Base-by-base conservation (phyloP, 2,113 vertebrate species). In the Notiomystis cincta region DNA sequence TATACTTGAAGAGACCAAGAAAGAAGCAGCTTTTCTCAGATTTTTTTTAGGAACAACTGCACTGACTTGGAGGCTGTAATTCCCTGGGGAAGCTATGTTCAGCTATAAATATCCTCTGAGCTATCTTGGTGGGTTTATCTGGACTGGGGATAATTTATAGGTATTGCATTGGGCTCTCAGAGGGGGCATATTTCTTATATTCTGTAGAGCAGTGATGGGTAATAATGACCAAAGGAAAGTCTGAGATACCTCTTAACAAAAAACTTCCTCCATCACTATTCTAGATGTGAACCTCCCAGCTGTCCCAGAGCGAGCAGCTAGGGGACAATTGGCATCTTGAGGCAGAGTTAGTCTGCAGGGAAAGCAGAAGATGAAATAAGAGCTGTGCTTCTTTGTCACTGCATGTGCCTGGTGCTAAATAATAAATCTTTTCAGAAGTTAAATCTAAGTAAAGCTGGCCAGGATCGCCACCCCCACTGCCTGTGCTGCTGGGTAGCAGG, bases 381-480 rank as follows among this genome's bases (percentile, higher is more conserved):
- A 79, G 18, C 45, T 82, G 12, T 13, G 19, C 17, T 69, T 45
- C 40, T 61, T 65, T 87, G 47, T 23, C 35, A 30, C 0, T 30
- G 14, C 23, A 18, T 25, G 15, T 56, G n/a, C 11, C 19, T 53
- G 14, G 28, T 50, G 75, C 42, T 33, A 84, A 38, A 56, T 24
- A 64, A 38, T 14, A 31, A 35, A n/a, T 21, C 8, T 48, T 84
- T 65, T 57, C 18, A 87, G 25, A 64, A 54, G 45, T 40, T 48
- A 56, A 87, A 51, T 47, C 45, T 53, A 27, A 60, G 25, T 58
- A 40, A 93, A 60, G 10, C 35, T 72, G 54, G 24, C 40, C 21
- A 10, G 0, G 0, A 42, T 28, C 0, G 1, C 25, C 20, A 51
- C 1, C 7, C 7, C 4, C 27, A 10, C 9, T 2, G 2, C 23